Percentiles rank a stretch among this genome's conserved stretches.
phyloP scores from a whole-genome alignment of 2,797 vertebrate genomes.

The Momotus momota region DNA sequence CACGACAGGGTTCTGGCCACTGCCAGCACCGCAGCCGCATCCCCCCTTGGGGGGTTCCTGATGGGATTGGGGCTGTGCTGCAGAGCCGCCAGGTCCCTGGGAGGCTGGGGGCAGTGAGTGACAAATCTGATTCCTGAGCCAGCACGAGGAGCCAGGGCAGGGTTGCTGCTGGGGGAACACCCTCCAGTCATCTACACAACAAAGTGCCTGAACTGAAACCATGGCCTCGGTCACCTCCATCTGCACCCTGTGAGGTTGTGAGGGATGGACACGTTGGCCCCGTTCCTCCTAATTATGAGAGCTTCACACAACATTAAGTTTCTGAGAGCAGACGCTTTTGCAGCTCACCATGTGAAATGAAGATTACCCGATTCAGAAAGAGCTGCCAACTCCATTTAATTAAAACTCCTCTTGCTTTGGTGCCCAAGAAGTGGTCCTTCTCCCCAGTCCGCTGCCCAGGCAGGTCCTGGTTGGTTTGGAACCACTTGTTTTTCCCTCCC shows the following conservation, averaged over 20 bases:
- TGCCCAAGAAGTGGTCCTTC: neutral
- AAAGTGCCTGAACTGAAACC: neutral
- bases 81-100: fast-evolving
- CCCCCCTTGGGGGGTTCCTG: neutral
- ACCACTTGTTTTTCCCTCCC: neutral
- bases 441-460: fast-evolving
- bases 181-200: fast-evolving
- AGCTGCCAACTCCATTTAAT: neutral
- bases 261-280: neutral
- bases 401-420: neutral
- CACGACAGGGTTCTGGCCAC: fast-evolving
- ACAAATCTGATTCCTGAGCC: fast-evolving
- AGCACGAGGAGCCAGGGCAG: fast-evolving
- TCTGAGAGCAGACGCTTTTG: neutral
- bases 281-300: neutral
- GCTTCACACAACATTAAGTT: neutral
- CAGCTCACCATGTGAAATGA: neutral
- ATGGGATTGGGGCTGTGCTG: fast-evolving
- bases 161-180: neutral
- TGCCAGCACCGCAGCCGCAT: neutral
- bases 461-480: neutral
- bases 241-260: neutral
- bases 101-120: fast-evolving
- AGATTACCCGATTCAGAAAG: neutral
- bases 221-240: fast-evolving